Evolutionary conservation across 2,888 invertebrate genomes (phyloP).

Genomic region (Hypena proboscidalis): DNA sequence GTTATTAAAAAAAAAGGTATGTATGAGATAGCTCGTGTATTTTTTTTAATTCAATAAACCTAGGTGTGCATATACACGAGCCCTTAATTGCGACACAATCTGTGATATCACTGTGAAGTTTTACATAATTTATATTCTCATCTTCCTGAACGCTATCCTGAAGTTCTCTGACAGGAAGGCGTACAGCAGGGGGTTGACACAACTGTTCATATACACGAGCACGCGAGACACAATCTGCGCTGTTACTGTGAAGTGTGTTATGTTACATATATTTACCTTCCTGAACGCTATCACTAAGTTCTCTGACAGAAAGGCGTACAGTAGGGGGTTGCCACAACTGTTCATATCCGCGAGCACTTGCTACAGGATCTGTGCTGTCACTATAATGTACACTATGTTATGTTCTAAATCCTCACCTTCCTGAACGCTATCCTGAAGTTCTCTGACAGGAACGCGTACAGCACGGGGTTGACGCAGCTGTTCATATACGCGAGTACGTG

Average conservation of each 20-base stretch:
- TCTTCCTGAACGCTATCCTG: constrained; percentile 92
- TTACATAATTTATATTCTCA: constrained; percentile 31
- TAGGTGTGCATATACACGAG: too few species aligned
- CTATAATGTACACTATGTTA: constrained; percentile 63
- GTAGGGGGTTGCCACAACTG: constrained; percentile 97
- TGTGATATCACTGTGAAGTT: too few species aligned
- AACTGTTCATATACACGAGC: constrained; percentile 96
- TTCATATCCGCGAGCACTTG: too few species aligned
- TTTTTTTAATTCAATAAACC: too few species aligned
- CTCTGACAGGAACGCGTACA: constrained; percentile 97
- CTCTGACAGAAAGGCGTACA: constrained; percentile 97
- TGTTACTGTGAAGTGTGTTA: constrained; percentile 88
- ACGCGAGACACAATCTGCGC: constrained; percentile 92
- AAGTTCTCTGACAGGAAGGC: constrained; percentile 98
- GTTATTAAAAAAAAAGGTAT: too few species aligned
- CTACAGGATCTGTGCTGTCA: too few species aligned
- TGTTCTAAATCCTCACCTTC: constrained; percentile 59
- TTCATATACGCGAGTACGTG: constrained; percentile 96
- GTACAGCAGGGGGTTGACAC: constrained; percentile 97
- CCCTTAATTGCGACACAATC: too few species aligned
- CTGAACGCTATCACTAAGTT: constrained; percentile 96
- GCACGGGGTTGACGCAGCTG: constrained; percentile 97
- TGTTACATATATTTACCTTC: constrained; percentile 88
- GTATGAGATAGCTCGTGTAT: too few species aligned
- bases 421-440: constrained; percentile 96